These are phyloP conservation scores for Odobenus rosmarus DNA, from an alignment of 2,113 vertebrate species.

Conservation along the genomic window DNA sequence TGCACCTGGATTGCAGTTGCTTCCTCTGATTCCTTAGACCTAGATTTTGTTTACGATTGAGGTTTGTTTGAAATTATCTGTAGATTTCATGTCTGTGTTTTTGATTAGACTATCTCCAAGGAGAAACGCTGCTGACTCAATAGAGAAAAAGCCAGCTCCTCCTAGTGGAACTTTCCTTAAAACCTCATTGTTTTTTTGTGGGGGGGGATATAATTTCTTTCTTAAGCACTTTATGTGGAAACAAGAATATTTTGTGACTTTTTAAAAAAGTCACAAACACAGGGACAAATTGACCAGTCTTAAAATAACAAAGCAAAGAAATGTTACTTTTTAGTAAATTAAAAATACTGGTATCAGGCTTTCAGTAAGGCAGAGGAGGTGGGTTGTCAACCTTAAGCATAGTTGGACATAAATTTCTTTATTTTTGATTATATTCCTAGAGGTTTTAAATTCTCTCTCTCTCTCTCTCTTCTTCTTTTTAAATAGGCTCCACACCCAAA, in stretches of 20 bases:
- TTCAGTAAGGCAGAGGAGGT: neutral
- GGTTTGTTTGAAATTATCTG: slow-evolving; percentile 57
- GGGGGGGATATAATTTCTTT: neutral
- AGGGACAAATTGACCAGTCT: neutral
- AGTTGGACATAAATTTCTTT: neutral
- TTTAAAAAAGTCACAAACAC: neutral
- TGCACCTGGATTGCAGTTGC: slow-evolving; percentile 35
- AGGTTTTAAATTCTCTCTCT: neutral
- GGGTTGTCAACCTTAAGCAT: neutral
- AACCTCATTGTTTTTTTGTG: slow-evolving; percentile 43
- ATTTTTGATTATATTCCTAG: neutral
- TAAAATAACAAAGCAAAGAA: slow-evolving; percentile 47
- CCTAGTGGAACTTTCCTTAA: slow-evolving; percentile 60
- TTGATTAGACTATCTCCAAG: slow-evolving; percentile 28
- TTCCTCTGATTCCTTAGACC: neutral
- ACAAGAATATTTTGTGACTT: slow-evolving; percentile 25
- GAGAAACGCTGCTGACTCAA: neutral
- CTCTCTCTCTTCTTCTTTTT: neutral
- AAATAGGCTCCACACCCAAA: neutral
- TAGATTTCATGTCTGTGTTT: slow-evolving; percentile 53
- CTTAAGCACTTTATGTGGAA: slow-evolving; percentile 29
- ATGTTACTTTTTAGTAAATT: neutral
- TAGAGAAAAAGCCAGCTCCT: slow-evolving; percentile 64
- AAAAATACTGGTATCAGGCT: neutral
- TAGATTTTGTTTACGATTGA: slow-evolving; percentile 50